phyloP scores from a whole-genome alignment of 2,113 vertebrate genomes.

The Abramis brama region DNA sequence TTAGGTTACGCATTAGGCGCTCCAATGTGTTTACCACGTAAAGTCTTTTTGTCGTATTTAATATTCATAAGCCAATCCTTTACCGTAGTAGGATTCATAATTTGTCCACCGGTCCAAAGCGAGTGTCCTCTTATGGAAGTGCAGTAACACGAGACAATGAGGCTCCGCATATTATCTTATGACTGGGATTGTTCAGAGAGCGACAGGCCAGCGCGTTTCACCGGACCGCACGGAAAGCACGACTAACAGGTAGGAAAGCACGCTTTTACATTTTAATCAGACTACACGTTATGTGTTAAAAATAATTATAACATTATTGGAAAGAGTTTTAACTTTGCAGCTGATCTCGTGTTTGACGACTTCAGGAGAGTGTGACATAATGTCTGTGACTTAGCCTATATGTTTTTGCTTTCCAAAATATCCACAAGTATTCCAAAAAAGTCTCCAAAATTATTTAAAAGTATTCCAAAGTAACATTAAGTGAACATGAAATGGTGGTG shows the following conservation, averaged over 20 bases:
- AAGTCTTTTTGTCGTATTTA: background rate
- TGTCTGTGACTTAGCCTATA: background rate
- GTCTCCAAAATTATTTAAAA: background rate
- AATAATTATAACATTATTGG: background rate
- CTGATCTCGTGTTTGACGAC: background rate
- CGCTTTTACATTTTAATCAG: background rate
- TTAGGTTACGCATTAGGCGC: background rate
- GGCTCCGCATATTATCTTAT: slow-evolving; percentile 49
- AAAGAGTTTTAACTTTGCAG: slow-evolving; percentile 2
- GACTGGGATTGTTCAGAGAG: slow-evolving; percentile 37
- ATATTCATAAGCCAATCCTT: slow-evolving; percentile 3
- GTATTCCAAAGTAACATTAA: background rate
- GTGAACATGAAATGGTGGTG: background rate
- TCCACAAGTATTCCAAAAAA: background rate
- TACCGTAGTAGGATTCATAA: slow-evolving; percentile 23
- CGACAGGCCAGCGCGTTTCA: slow-evolving; percentile 19
- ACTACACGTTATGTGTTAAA: background rate
- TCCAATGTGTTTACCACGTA: background rate
- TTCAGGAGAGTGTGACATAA: background rate
- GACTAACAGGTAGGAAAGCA: slow-evolving; percentile 46
- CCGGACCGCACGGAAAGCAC: slow-evolving; percentile 28
- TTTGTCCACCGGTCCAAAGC: background rate
- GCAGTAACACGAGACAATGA: slow-evolving; percentile 46
- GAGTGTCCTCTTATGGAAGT: slow-evolving; percentile 56
- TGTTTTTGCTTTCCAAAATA: background rate